Evolutionary conservation across 2,888 invertebrate species (phyloP), one percentile per base, ranked within the genome.

Genomic region (Antitype chi): DNA sequence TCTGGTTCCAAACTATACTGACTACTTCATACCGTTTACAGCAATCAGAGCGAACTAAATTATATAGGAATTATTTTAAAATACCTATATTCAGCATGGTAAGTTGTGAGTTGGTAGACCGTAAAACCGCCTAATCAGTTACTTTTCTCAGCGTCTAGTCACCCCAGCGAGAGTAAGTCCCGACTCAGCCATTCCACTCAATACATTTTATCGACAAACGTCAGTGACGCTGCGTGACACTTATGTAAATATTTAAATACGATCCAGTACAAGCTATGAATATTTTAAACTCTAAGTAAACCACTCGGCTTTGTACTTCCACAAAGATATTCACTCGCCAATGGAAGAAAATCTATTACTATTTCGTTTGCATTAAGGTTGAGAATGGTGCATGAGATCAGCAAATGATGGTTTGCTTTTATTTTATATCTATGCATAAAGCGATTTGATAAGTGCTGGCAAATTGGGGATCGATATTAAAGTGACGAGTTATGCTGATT

Each of bases 211-310:
- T 96, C 96, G 95, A 94, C 95, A 95, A 95, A 94, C 94, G 96
- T 96, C 96, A 95, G 94, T 92, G 93, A 93, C 94, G 95, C 94
- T 92, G 94, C 94, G 96, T 96, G 96, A 96, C 96, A 96, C 96
- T 97, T 97, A 97, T 97, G 97, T 96, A 97, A 97, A 97, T 97
- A 97, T 97, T 97, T 97, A 97, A 97, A 97, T 97, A 97, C 97
- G 96, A 97, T 97, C 95, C 95, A 96, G 96, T 96, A 96, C 97
- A 96, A 96, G 96, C 97, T 97, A 97, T 97, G 97, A 97, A 97
- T 97, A 97, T 97, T 96, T 97, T 97, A 97, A 97, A 95, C 93
- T 95, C 94, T 92, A 95, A 96, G 96, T 95, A 96, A 96, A 96
- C 95, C 96, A 94, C 95, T 95, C 93, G 91, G 93, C 94, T 94